Base-by-base conservation (phyloP, 1,140 invertebrate species). In the Heliothis subflexa region DNA sequence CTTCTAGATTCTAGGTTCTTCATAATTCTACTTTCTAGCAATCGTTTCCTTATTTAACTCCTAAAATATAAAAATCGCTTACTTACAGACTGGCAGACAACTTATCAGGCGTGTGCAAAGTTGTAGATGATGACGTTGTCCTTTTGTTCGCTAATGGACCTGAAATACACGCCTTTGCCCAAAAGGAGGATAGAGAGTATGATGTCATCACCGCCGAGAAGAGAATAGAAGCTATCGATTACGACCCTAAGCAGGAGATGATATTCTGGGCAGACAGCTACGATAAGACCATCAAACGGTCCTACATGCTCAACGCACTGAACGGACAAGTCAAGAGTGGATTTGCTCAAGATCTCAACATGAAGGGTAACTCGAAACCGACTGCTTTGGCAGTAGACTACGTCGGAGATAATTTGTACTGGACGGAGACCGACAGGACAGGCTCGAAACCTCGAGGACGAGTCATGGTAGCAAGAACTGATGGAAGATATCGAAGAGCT, bases 251-350 rank as follows among this genome's bases (percentile, higher is more conserved):
- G 52, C 94, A 95, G 52, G 97, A 98, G 89, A 98, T 99, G 82
- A 92, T 99, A 45, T 99, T 98, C 91, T 99, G 98, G 98, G 98
- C 98, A 0, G 98, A 99, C 88, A 97, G 97, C 61, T 97, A 97
- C 80, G 97, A 98, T 61, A 97, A 97, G 87, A 97, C 97, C 5
- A 98, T 99, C 52, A 99, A 98, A 90, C 95, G 99, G 7, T 99
- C 98, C 0, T 98, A 97, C 85, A 98, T 99, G 96, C 96, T 99
- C 0, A 96, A 97, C 78, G 97, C 97, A 4, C 94, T 96, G 62
- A 94, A 96, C 79, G 97, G 97, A 16, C 91, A 97, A 88, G 97
- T 96, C 0, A 97, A 97, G 92, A 97, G 96, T 55, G 98, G 98
- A 45, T 98, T 96, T 91, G 97, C 98, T 0, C 99, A 99, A 94